These are phyloP conservation scores for Scrobipalpa costella DNA, from an alignment of 2,888 invertebrate species.

Conservation along the genomic window DNA sequence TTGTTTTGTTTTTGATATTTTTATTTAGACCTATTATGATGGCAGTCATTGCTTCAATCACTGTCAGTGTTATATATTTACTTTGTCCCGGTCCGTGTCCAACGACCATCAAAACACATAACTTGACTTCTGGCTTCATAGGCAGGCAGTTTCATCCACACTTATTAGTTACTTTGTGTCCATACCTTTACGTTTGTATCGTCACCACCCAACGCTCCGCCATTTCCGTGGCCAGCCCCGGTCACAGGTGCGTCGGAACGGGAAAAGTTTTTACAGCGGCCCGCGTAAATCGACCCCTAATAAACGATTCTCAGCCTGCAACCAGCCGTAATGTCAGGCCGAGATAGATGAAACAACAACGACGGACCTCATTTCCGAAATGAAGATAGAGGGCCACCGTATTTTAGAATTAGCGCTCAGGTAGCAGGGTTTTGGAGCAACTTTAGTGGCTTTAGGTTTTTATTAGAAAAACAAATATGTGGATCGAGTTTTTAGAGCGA, in stretches of 20 bases:
- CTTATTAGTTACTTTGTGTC: too few species aligned
- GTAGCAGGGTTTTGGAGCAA: neutral
- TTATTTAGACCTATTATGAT: too few species aligned
- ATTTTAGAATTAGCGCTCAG: slow-evolving; percentile 20
- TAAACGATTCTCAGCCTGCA: slow-evolving; percentile 42
- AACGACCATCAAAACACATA: too few species aligned
- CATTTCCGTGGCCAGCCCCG: slow-evolving; percentile 1
- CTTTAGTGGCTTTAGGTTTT: neutral
- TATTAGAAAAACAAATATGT: neutral
- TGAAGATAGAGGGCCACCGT: slow-evolving; percentile 7
- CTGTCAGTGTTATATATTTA: too few species aligned
- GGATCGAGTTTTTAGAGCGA: slow-evolving; percentile 53
- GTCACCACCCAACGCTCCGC: too few species aligned
- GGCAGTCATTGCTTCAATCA: too few species aligned
- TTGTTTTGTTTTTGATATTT: too few species aligned
- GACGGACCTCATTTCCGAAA: slow-evolving; percentile 33
- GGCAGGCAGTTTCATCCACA: too few species aligned
- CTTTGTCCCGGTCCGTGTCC: too few species aligned
- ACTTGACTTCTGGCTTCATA: too few species aligned
- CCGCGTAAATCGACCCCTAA: slow-evolving; percentile 50
- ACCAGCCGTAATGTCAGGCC: slow-evolving; percentile 39
- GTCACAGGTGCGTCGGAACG: slow-evolving; percentile 49
- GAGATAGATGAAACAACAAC: slow-evolving; percentile 41
- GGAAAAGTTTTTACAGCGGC: slow-evolving; percentile 49
- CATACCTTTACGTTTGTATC: too few species aligned